Conservation (phyloP, 2,797 vertebrate species). For the Polyboroides typus region DNA sequence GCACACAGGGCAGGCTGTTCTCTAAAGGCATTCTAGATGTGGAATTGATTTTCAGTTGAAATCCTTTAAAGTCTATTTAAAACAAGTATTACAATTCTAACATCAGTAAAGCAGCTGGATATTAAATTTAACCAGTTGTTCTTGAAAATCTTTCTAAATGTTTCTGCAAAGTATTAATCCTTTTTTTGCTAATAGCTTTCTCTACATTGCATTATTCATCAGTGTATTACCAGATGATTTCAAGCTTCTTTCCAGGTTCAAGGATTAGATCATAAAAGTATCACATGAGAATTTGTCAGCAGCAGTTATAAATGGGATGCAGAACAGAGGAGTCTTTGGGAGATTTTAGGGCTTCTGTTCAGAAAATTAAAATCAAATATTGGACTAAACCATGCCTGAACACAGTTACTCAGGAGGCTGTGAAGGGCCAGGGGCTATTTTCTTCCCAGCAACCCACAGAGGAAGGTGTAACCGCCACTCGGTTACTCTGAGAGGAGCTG, state of each 20-base stretch:
- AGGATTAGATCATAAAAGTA: constrained; percentile 42
- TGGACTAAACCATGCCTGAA: neutral
- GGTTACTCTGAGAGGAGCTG: neutral
- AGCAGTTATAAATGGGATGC: neutral
- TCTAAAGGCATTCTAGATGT: neutral
- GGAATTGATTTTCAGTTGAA: constrained; percentile 59
- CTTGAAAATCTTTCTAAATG: constrained; percentile 37
- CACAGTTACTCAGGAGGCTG: neutral
- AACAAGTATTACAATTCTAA: constrained; percentile 36
- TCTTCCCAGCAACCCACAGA: neutral
- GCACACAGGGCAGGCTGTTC: neutral
- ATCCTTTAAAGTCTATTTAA: constrained; percentile 54
- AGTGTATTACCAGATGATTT: constrained; percentile 3
- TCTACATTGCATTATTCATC: constrained; percentile 42
- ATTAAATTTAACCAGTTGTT: constrained; percentile 59
- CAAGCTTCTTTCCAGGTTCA: constrained; percentile 23
- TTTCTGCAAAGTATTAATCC: constrained; percentile 56
- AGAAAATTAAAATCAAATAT: constrained; percentile 3
- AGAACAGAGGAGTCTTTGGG: neutral
- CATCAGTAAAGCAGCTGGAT: constrained; percentile 48
- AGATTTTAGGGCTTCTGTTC: constrained; percentile 20
- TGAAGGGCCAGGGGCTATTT: neutral
- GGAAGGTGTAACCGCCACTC: neutral
- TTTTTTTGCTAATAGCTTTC: constrained; percentile 42
- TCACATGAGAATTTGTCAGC: constrained; percentile 46